Evolutionary conservation across 2,888 invertebrate genomes (phyloP), one percentile per base, ranked within the genome.

Genomic region (Noctua comes): DNA sequence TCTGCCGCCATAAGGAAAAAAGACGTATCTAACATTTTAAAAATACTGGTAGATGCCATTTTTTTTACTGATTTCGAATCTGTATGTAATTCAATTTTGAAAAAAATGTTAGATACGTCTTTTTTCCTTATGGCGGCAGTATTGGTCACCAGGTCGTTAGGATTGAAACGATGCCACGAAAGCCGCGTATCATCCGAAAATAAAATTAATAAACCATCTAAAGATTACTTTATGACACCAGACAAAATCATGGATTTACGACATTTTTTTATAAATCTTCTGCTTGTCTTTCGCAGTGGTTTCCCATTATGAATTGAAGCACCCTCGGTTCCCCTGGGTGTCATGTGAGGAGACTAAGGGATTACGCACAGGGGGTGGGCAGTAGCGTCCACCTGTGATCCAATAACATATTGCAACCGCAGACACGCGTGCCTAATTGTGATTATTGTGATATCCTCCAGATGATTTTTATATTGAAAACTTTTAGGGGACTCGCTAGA

Each of bases 351-450:
- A 68, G 57, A 76, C 71, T 73, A 54, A 43, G 81, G 73, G 80
- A 70, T 79, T 59, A 66, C 54, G 64, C 57, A 66, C 24, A 66
- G 72, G 36, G 86, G 68, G 31, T 84, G 59, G 69, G 21, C 80
- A 85, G 73, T 62, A 57, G 16, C 40, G 48, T 86, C 85, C 84
- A 87, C 85, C 80, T 87, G 84, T 73, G 84, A 24, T 65, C 81
- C 46, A 62, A 73, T 69, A 62, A 83, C 84, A 84, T 73, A 83
- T 73, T 72, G 79, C 71, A 43, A 75, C 80, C 84, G 64, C 86
- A 86, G 73, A 73, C 77, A 46, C 57, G 76, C 76, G 66, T 72
- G 71, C 65, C 57, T 54, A 80, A 77, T 76, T 69, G 59, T 74
- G 65, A 75, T 73, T 77, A 73, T 76, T 82, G 69, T 64, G 36